Base-by-base conservation (phyloP, 2,888 invertebrate species). In the Netelia inedita region DNA sequence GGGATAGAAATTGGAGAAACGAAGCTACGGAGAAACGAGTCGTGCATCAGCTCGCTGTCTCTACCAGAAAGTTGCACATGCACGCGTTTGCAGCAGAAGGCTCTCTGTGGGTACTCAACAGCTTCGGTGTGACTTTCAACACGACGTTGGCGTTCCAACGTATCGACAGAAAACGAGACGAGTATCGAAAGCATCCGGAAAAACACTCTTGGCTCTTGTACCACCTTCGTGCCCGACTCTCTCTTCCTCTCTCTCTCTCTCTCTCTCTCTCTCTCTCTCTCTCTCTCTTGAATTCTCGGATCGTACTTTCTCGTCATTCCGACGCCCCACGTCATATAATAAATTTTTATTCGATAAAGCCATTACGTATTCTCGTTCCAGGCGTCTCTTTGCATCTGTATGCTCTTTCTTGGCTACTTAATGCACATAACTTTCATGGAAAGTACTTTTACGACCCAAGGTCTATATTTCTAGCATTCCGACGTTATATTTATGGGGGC, bases 21-120 rank as follows among this genome's bases (percentile, higher is more conserved):
- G 35, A 72, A 78, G 28, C 41, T 46, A 59, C 11, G 63, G 16
- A 2, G 74, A 68, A 41, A 73, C 66, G 59, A 65, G 88, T 87
- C 88, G 89, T 88, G 89, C 89, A 89, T 89, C 89, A 89, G 89
- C 85, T 86, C 79, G 86, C 90, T 90, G 90, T 90, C 91, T 87
- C 84, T 83, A 83, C 69, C 90, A 89, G 88, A 87, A 74, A 63
- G 69, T 63, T 71, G 66, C 41, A 61, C 35, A 61, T 83, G 81
- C 65, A 78, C 46, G 50, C 41, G 41, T 16, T 53, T 71, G 85
- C 79, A 72, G 63, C 78, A 43, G 23, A 55, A 28, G 57, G 43
- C 50, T 57, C 50, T 46, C 11, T 28, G 28, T 35, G 11, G 23
- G 46, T 61, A 59, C 73, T 53, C 69, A 55, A 55, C 63, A 55